Percentiles rank a stretch among this genome's conserved stretches.
These are phyloP conservation scores for Ariolimax columbianus DNA, from an alignment of 2,888 invertebrate genomes.

Conservation along the genomic window DNA sequence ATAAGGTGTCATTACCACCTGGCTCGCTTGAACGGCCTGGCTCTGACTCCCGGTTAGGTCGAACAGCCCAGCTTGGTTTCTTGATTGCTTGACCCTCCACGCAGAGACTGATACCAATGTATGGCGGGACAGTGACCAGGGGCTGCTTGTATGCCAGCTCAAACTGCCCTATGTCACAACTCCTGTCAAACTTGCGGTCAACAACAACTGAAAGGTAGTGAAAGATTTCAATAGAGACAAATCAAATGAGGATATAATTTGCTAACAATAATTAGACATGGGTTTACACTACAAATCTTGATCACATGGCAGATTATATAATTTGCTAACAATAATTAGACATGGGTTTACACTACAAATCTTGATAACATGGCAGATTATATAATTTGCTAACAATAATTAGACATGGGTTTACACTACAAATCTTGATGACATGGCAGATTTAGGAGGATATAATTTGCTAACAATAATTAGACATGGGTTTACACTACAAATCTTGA, in stretches of 20 bases:
- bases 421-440: too few species aligned
- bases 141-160: constrained; percentile 78
- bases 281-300: too few species aligned
- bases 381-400: too few species aligned
- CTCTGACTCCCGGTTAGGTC: constrained; percentile 32
- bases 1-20: constrained; percentile 38
- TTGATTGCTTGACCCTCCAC: constrained; percentile 71
- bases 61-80: constrained; percentile 55
- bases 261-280: too few species aligned
- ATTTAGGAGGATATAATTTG: too few species aligned
- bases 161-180: constrained; percentile 77
- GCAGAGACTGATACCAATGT: constrained; percentile 77
- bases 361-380: too few species aligned
- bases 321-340: too few species aligned
- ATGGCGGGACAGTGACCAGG: constrained; percentile 77
- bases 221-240: neutral
- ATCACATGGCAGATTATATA: too few species aligned
- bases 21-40: neutral
- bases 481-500: too few species aligned
- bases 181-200: constrained; percentile 76
- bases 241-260: neutral
- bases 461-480: too few species aligned
- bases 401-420: too few species aligned
- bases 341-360: too few species aligned
- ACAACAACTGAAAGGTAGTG: constrained; percentile 75